Base-by-base conservation (phyloP, 2,797 vertebrate genomes). In the Remorina albescens region DNA sequence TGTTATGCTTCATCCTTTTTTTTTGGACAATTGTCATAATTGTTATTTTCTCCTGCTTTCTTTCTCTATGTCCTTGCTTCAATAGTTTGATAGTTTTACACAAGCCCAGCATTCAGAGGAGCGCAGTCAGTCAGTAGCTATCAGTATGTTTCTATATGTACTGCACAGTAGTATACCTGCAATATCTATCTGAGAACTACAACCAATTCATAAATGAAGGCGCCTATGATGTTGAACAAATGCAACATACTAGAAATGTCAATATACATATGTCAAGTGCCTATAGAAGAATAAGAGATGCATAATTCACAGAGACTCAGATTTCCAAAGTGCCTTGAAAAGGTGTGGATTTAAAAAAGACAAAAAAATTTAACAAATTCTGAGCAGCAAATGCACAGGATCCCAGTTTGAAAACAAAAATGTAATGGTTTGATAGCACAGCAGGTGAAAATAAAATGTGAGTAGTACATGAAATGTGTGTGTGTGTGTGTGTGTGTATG, bases 261-360 rank as follows among this genome's bases (percentile, higher is more conserved):
- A 78, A 77, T 91, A 90, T 89, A 91, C 89, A 85, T 71, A 74
- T 85, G 82, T 76, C 57, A 81, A 90, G 84, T 93, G 90, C 72
- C 82, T 91, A 86, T 85, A 83, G 21, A 74, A 88, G 75, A 59
- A 85, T 60, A 80, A 77, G 42, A 21, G 79, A 51, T 76, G 82
- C 77, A 76, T 85, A 74, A 79, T 71, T 69, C n/a, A 75, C 64
- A 21, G 32, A 8, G 67, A 65, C 10, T 25, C 62, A 44, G 50
- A 55, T 78, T 73, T 67, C 41, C 64, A 68, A 42, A 3, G 59
- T 71, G 71, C 73, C 62, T 75, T 67, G 81, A 53, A 74, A 79
- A 76, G 66, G 64, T 74, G 64, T 77, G 76, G 65, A 61, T 19
- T 19, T 8, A 44, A 44, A 44, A 57, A 69, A 57, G 67, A 57